Percentiles rank a stretch among this genome's conserved stretches.
These are phyloP conservation scores for Mycetomoellerius zeteki DNA, from an alignment of 1,140 invertebrate species.

Conservation along the genomic window DNA sequence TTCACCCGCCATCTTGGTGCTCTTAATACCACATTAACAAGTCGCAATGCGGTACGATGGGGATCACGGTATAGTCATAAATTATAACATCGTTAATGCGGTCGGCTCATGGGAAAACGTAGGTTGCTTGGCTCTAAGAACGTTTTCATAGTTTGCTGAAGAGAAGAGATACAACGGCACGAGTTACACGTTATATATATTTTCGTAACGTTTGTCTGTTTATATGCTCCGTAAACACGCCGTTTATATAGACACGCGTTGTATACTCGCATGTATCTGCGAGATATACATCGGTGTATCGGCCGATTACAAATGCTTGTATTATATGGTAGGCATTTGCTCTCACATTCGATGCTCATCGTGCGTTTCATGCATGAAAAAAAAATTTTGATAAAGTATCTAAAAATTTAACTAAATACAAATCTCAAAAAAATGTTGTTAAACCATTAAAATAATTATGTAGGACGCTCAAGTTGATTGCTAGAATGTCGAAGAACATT, in stretches of 20 bases:
- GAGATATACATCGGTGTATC: constrained; percentile 15
- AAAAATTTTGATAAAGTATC: too few species aligned
- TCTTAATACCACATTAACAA: constrained; percentile 24
- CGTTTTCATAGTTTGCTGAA: constrained; percentile 44
- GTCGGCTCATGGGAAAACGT: constrained; percentile 33
- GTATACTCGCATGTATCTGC: neutral
- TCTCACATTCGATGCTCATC: neutral
- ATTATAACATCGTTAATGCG: constrained; percentile 33
- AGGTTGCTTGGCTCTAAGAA: constrained; percentile 34
- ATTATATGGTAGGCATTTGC: neutral
- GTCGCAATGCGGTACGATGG: neutral
- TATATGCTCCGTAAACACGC: constrained; percentile 39
- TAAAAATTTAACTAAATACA: too few species aligned
- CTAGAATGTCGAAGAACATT: too few species aligned
- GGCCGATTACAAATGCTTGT: constrained; percentile 14
- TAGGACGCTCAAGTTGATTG: too few species aligned
- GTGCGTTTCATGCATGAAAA: neutral
- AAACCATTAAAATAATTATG: too few species aligned
- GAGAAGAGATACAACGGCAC: constrained; percentile 28
- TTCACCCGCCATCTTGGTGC: neutral
- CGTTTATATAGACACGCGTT: constrained; percentile 21
- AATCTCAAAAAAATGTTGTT: too few species aligned
- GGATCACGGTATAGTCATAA: neutral
- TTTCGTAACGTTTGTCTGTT: constrained; percentile 71
- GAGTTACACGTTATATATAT: constrained; percentile 70